Base-by-base conservation (phyloP, 2,888 invertebrate species). In the Argyresthia albistria region DNA sequence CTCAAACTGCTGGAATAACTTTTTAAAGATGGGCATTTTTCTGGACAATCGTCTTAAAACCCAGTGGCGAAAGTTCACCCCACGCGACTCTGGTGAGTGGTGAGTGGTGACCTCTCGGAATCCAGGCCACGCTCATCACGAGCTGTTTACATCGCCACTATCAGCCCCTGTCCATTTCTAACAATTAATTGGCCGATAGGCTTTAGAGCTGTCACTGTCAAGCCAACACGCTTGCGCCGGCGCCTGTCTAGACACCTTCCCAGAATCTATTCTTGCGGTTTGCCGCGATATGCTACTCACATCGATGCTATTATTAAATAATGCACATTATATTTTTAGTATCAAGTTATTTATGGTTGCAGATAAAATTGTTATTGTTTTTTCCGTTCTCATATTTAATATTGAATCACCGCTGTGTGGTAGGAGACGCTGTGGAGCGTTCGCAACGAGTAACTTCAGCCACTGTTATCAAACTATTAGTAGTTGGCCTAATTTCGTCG, bases 161-260 rank as follows among this genome's bases (percentile, higher is more conserved):
- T 74, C 73, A 55, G 52, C 54, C 58, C 43, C 63, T 67, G 76
- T 71, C 71, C 65, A 63, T 49, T 69, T 72, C 61, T 58, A 64
- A 66, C 65, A 69, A 71, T 72, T 75, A 76, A 80, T 75, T 74
- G 67, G 7, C 8, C 60, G 72, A 77, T 75, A 71, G 69, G 69
- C 60, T 69, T 69, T 69, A 72, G 66, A 70, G 68, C 71, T 77
- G 78, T 73, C 77, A 73, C 55, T 56, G 52, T 51, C 12, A 14
- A 43, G 47, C 53, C 55, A 54, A 46, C 50, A 54, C 53, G 10
- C 14, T 8, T 50, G 48, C 25, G 14, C 43, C 52, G 39, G 42
- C 46, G 52, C 52, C 52, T 12, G 42, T 36, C 46, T 52, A 45
- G 37, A 45, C 47, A 25, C 25, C 3, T 39, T 50, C 35, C 12